Evolutionary conservation across 2,888 invertebrate species (phyloP), one percentile per base, ranked within the genome.

Genomic region (Venusia cambrica): DNA sequence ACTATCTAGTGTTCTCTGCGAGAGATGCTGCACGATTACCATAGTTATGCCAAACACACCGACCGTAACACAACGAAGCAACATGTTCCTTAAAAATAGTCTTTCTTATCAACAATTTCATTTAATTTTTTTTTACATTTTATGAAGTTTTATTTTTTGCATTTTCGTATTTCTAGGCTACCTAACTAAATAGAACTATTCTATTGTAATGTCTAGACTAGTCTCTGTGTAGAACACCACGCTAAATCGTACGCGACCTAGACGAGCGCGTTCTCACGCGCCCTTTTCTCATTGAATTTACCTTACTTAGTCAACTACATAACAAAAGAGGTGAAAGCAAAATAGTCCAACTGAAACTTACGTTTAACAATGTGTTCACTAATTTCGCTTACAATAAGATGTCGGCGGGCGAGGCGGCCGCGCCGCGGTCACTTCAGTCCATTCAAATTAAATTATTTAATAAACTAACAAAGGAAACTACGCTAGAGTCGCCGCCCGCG

Each of bases 81-180:
- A 87, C 85, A 85, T 84, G 83, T 84, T 73, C 85, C 84, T 85
- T 89, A 89, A 89, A 90, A 90, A 89, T 89, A 89, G 83, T 88
- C 89, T 89, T 87, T 88, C 88, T 89, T 88, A 88, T 83, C 84
- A 85, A 89, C 88, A 88, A 88, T 88, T 89, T 89, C 87, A 85
- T 88, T 78, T 74, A 78, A n/a, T 59, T 78, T 84, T 87, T 85
- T 87, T 87, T 85, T 87, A 83, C 77, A 81, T 84, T 85, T 87
- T 87, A 81, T 85, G 71, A 77, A 77, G 74, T 80, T 87, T 78
- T 84, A 83, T 77, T 87, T 79, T 83, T 88, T 87, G 88, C 88
- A 87, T 89, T 89, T 51, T 89, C 87, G 87, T 88, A 87, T 81
- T 76, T 70, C 87, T 88, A 87, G 73, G 63, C 80, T 87, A 87